Evolutionary conservation across 1,140 invertebrate genomes (phyloP).

Genomic region (Hypsibius dujardini): DNA sequence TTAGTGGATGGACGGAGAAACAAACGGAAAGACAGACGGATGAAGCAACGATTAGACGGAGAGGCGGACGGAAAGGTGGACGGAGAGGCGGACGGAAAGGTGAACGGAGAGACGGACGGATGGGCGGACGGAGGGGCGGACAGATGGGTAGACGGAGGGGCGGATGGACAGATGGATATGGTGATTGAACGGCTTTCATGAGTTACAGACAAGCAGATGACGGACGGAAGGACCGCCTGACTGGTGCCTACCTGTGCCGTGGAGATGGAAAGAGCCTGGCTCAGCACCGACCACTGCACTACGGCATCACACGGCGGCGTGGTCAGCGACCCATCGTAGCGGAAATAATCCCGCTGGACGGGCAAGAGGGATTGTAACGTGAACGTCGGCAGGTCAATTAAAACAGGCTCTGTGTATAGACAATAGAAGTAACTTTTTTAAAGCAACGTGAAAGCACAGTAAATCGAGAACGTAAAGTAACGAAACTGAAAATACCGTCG

Average conservation of each 20-base stretch:
- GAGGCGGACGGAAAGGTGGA: too few species aligned
- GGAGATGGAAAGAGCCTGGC: slow-evolving; percentile 41
- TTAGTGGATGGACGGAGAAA: too few species aligned
- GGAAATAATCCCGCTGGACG: slow-evolving; percentile 40
- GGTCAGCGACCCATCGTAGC: slow-evolving; percentile 54
- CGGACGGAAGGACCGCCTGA: too few species aligned
- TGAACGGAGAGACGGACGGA: too few species aligned
- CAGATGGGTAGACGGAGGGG: too few species aligned
- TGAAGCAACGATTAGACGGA: too few species aligned
- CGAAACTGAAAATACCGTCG: neutral
- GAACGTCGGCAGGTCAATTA: slow-evolving; percentile 23
- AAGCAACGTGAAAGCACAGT: neutral
- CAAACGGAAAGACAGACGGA: too few species aligned
- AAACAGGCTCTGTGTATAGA: neutral
- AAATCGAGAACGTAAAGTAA: neutral
- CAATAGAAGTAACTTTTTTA: neutral
- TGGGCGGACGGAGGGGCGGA: too few species aligned
- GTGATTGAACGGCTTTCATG: too few species aligned
- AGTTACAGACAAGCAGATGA: too few species aligned
- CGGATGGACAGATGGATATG: too few species aligned
- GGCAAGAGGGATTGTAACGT: slow-evolving; percentile 38
- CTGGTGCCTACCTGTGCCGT: slow-evolving; percentile 36
- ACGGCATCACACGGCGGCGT: slow-evolving; percentile 52
- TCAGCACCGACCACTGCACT: slow-evolving; percentile 53
- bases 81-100: too few species aligned